phyloP scores from a whole-genome alignment of 2,113 vertebrate species.

The Leucoraja erinaceus region DNA sequence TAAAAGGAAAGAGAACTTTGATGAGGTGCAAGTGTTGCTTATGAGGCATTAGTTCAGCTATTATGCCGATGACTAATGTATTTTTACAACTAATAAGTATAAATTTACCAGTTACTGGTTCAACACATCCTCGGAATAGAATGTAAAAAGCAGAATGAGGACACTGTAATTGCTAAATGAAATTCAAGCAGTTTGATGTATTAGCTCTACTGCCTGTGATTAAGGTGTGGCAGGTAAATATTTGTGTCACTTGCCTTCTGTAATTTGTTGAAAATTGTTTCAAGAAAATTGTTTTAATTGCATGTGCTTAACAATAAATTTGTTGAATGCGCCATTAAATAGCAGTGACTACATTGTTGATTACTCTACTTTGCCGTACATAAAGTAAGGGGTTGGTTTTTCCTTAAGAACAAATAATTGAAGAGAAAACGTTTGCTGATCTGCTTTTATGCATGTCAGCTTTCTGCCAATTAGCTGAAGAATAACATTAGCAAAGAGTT shows the following conservation, averaged over 20 bases:
- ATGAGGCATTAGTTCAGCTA: not conserved
- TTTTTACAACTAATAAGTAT: constrained; percentile 6
- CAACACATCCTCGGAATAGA: constrained; percentile 3
- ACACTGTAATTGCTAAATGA: constrained; percentile 6
- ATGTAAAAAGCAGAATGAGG: constrained; percentile 4
- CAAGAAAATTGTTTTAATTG: constrained; percentile 20
- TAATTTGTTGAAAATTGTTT: constrained; percentile 1
- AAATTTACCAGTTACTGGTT: not conserved
- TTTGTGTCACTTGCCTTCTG: not conserved
- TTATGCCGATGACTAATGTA: constrained; percentile 20
- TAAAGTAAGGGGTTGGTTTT: not conserved
- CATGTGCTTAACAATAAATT: not conserved
- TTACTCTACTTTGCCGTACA: not conserved
- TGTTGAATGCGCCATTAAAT: not conserved
- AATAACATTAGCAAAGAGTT: not conserved
- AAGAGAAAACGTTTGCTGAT: not conserved
- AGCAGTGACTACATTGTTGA: not conserved
- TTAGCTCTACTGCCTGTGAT: constrained; percentile 4
- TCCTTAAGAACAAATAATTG: not conserved
- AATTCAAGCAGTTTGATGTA: not conserved
- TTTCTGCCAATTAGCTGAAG: not conserved
- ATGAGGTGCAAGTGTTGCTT: constrained; percentile 2
- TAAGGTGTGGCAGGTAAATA: constrained; percentile 1
- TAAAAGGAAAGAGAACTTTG: constrained; percentile 10
- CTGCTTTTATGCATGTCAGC: no score